Conservation (phyloP, 2,888 invertebrate genomes). For the Cerastis rubricosa region DNA sequence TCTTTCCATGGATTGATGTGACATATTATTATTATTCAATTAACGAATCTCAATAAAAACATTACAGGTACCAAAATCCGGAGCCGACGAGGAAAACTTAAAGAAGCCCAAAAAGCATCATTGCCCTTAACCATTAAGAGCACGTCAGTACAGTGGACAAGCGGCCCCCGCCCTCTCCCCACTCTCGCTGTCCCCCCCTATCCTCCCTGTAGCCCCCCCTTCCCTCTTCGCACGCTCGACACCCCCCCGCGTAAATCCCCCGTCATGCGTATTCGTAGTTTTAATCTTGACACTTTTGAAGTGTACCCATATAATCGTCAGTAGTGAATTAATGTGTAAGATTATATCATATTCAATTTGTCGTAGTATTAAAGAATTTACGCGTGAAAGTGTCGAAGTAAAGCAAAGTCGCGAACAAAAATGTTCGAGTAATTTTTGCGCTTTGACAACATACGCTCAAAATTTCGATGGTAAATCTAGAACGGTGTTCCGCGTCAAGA, state of each 20-base stretch:
- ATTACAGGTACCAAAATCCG: constrained; percentile 85
- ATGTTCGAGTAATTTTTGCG: constrained; percentile 5
- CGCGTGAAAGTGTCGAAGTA: constrained; percentile 40
- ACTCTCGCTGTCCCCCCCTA: constrained; percentile 67
- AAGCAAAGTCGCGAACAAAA: constrained; percentile 34
- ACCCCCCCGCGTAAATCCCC: constrained; percentile 44
- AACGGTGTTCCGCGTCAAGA: too few species aligned
- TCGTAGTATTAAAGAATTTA: constrained; percentile 38
- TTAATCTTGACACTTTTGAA: constrained; percentile 58
- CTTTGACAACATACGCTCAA: constrained; percentile 1
- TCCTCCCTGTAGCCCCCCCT: constrained; percentile 59
- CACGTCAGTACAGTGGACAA: constrained; percentile 87
- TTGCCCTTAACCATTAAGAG: constrained; percentile 92
- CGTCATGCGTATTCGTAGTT: constrained; percentile 42
- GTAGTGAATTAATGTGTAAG: constrained; percentile 55
- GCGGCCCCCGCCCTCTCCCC: constrained; percentile 74
- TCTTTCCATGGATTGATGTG: too few species aligned
- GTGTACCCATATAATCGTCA: constrained; percentile 51
- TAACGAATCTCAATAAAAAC: not conserved
- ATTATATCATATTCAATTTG: constrained; percentile 55
- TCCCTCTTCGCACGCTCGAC: constrained; percentile 73
- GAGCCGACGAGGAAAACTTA: constrained; percentile 95
- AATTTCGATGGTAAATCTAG: not conserved
- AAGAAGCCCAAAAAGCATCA: constrained; percentile 94
- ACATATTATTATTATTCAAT: too few species aligned